phyloP scores from a whole-genome alignment of 2,113 vertebrate species.

The Tauraco erythrolophus region DNA sequence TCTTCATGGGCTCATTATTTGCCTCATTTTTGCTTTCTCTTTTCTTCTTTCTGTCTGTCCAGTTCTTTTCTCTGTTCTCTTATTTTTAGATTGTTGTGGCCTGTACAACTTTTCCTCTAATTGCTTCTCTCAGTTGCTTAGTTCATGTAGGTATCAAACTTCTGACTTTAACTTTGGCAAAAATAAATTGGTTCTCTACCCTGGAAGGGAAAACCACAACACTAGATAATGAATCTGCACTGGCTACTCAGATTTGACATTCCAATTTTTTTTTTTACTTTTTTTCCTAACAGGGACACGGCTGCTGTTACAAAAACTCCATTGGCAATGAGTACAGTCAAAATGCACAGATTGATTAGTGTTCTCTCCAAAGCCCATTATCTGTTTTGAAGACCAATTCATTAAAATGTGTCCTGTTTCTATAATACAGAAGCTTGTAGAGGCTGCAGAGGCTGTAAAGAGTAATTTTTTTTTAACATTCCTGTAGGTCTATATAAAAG shows the following conservation, averaged over 20 bases:
- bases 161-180: background rate
- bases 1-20: background rate
- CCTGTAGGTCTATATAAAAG: background rate
- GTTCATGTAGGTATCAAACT: constrained; percentile 14
- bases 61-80: background rate
- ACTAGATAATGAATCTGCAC: background rate
- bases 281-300: background rate
- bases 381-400: background rate
- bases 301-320: background rate
- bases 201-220: background rate
- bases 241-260: background rate
- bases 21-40: background rate
- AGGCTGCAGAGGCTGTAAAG: background rate
- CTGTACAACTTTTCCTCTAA: background rate
- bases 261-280: background rate
- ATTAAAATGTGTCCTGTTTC: constrained; percentile 3
- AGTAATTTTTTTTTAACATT: background rate
- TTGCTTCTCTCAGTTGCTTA: background rate
- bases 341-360: background rate
- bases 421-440: background rate
- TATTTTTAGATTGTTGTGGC: background rate
- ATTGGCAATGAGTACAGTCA: background rate
- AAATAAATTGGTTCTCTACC: constrained; percentile 23
- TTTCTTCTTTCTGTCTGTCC: background rate
- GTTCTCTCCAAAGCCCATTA: background rate